phyloP scores from a whole-genome alignment of 1,140 invertebrate genomes.

The Drosophila serrata region DNA sequence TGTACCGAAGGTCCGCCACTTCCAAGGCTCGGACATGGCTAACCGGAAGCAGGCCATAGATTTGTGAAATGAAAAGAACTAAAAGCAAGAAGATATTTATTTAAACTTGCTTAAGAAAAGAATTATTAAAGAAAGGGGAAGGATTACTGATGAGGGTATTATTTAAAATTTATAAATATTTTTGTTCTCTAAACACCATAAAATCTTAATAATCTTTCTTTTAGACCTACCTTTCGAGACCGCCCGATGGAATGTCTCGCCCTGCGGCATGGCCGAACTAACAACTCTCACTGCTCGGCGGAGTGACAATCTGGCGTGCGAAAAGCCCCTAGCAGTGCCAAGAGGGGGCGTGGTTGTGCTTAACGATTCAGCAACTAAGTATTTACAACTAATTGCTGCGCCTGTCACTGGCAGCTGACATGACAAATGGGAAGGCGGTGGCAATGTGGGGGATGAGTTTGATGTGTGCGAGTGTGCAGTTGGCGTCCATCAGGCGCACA shows the following conservation, averaged over 20 bases:
- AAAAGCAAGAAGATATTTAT: not conserved
- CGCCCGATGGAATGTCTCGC: slow-evolving; percentile 70
- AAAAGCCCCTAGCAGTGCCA: slow-evolving; percentile 1
- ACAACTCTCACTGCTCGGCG: slow-evolving; percentile 33
- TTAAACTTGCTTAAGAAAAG: not conserved
- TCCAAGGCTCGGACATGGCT: slow-evolving; percentile 52
- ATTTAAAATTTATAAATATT: not conserved
- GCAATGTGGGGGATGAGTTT: slow-evolving; percentile 1
- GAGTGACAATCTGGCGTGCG: slow-evolving; percentile 12
- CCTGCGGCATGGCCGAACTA: slow-evolving; percentile 62
- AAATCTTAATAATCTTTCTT: not conserved
- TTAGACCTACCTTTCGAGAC: slow-evolving; percentile 56
- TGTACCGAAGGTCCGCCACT: slow-evolving; percentile 52
- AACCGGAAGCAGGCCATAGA: slow-evolving; percentile 72
- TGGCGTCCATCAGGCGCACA: slow-evolving; percentile 58
- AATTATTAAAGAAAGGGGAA: not conserved
- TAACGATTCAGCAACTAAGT: slow-evolving; percentile 55
- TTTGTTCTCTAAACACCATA: too few species aligned
- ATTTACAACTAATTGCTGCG: slow-evolving; percentile 66
- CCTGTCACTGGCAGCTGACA: slow-evolving; percentile 65
- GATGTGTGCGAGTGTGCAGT: slow-evolving; percentile 8
- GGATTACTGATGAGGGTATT: not conserved
- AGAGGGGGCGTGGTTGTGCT: slow-evolving; percentile 52
- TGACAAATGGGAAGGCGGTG: slow-evolving; percentile 54
- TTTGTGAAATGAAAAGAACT: slow-evolving; percentile 78